Evolutionary conservation across 2,113 vertebrate genomes (phyloP), one percentile per base, ranked within the genome.

Genomic region (Podarcis raffonei): DNA sequence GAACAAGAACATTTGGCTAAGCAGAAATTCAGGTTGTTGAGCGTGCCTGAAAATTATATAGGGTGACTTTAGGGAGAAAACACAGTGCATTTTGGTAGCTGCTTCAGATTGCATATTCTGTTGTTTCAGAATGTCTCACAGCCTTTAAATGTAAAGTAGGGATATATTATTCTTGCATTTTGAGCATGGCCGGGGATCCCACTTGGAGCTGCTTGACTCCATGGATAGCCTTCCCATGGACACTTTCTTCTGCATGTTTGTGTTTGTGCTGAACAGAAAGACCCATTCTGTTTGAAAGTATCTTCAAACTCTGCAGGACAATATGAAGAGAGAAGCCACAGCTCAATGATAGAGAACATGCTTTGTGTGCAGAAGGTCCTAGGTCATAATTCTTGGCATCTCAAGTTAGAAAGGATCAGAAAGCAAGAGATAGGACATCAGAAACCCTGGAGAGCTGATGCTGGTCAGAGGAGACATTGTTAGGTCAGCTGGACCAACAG

Each of bases 1-100:
- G 81, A 75, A 82, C 71, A 76, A 76, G 7, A 83, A 76, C 57
- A 76, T 76, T 87, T 88, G 71, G 35, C 30, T 78, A 88, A 83
- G 81, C n/a, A 83, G 59, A 88, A 76, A 83, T 53, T 57, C 62
- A 83, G 8, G 32, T 77, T 39, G 16, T 23, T 82, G 23, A 59
- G 62, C n/a, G 22, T 39, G n/a, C 6, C 23, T 72, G 8, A 35
- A 39, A 35, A 35, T 74, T 32, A 76, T 83, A 65, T 32, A 32
- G 69, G 13, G 5, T 35, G 39, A 66, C 59, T 88, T 68, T 88
- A 76, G 23, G 72, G 39, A 35, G 5, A 25, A 37, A n/a, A 77
- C 35, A 30, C 20, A 53, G 22, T 83, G 72, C 7, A 65, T 82
- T 68, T 78, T 9, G 16, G 15, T 48, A 53, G 16, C 39, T 71